Evolutionary conservation across 2,797 vertebrate genomes (phyloP).

Genomic region (Molossus alvarezi): DNA sequence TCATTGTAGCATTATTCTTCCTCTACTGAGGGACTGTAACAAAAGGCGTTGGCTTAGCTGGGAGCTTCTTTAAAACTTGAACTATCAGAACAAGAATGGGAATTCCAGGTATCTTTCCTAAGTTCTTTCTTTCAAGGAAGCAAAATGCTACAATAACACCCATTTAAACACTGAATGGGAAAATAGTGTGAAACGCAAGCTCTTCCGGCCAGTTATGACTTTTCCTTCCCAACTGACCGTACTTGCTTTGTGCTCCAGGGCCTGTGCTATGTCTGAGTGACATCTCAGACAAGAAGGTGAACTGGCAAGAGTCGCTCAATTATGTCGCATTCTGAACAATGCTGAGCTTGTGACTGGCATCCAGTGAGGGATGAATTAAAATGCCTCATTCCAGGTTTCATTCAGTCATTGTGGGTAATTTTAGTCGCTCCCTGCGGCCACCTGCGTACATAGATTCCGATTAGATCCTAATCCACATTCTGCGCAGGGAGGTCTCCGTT

Average conservation of each 20-base stretch:
- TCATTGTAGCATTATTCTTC: not conserved
- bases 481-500: not conserved
- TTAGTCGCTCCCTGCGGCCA: not conserved
- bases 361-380: not conserved
- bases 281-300: not conserved
- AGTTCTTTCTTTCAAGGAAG: not conserved
- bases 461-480: not conserved
- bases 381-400: not conserved
- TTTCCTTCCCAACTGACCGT: not conserved
- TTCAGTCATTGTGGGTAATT: not conserved
- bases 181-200: not conserved
- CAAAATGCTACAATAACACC: not conserved
- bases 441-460: not conserved
- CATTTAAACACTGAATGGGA: constrained; percentile 4
- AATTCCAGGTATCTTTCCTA: not conserved
- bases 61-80: not conserved
- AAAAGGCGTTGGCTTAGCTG: not conserved
- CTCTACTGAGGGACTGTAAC: not conserved
- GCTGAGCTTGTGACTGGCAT: not conserved
- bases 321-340: constrained; percentile 2
- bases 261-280: not conserved
- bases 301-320: not conserved
- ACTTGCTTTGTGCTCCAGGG: not conserved
- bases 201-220: not conserved
- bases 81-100: not conserved